Conservation (phyloP, 2,113 vertebrate genomes). For the Anguilla japonica region DNA sequence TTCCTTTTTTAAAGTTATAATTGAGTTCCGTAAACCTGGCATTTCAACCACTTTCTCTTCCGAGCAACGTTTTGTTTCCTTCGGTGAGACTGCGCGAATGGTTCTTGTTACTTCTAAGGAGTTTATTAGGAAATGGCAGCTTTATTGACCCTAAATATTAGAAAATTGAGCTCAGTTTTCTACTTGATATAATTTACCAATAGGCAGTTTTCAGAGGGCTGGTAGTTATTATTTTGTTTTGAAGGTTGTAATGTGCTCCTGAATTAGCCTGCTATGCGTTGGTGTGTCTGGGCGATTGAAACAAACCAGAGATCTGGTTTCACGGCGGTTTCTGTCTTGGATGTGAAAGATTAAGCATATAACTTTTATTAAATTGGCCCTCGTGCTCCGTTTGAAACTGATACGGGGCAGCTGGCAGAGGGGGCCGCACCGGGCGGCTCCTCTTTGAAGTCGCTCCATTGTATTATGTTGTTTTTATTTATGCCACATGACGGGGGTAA, state of each 20-base stretch:
- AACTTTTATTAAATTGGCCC: slow-evolving; percentile 67
- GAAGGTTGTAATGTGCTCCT: slow-evolving; percentile 38
- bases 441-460: slow-evolving; percentile 58
- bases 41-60: slow-evolving; percentile 4
- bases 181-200: slow-evolving; percentile 47
- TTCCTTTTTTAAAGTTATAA: slow-evolving; percentile 29
- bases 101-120: slow-evolving; percentile 37
- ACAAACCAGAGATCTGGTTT: slow-evolving; percentile 61
- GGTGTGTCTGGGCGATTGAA: slow-evolving; percentile 41
- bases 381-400: slow-evolving; percentile 64
- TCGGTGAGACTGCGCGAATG: slow-evolving; percentile 17
- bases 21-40: slow-evolving; percentile 8
- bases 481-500: slow-evolving; percentile 46
- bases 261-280: slow-evolving; percentile 33
- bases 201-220: slow-evolving; percentile 29
- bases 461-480: slow-evolving; percentile 58
- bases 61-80: slow-evolving; percentile 5
- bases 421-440: slow-evolving; percentile 45
- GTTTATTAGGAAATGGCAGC: slow-evolving; percentile 42
- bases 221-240: slow-evolving; percentile 47
- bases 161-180: slow-evolving; percentile 34
- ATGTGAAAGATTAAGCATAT: slow-evolving; percentile 60
- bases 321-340: slow-evolving; percentile 49
- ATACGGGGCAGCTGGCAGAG: slow-evolving; percentile 56
- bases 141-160: slow-evolving; percentile 43